phyloP scores from a whole-genome alignment of 2,888 invertebrate genomes.

The Ceratothoa steindachneri region DNA sequence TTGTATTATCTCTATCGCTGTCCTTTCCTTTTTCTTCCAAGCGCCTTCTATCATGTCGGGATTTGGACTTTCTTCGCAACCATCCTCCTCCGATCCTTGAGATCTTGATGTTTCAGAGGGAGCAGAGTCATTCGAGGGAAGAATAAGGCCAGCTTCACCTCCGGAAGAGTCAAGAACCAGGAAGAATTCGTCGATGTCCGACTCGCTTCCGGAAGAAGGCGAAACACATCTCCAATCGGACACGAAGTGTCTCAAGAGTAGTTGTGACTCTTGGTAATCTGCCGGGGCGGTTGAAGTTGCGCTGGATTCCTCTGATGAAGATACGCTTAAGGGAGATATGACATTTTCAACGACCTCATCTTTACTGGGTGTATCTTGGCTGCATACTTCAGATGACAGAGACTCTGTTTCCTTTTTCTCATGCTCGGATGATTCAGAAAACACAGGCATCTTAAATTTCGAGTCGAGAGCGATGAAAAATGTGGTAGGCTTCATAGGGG shows the following conservation, averaged over 20 bases:
- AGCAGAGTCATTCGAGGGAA: constrained; percentile 33
- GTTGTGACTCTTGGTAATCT: constrained; percentile 44
- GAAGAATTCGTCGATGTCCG: constrained; percentile 44
- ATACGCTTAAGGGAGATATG: constrained; percentile 1
- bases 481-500: constrained; percentile 39
- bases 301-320: constrained; percentile 15
- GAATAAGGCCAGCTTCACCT: constrained; percentile 21
- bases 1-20: neutral
- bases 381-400: neutral
- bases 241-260: constrained; percentile 38
- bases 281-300: constrained; percentile 30
- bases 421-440: constrained; percentile 5
- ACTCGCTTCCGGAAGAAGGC: constrained; percentile 25
- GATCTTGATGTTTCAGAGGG: neutral
- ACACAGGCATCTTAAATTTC: constrained; percentile 39
- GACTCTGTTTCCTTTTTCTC: neutral
- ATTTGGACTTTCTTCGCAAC: neutral
- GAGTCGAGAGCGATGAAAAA: constrained; percentile 42
- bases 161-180: constrained; percentile 42
- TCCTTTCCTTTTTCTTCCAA: neutral
- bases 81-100: neutral
- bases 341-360: neutral
- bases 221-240: constrained; percentile 33
- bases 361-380: neutral
- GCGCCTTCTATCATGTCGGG: neutral